Evolutionary conservation across 2,888 invertebrate species (phyloP), one percentile per base, ranked within the genome.

Genomic region (Disparrhopalites patrizii): DNA sequence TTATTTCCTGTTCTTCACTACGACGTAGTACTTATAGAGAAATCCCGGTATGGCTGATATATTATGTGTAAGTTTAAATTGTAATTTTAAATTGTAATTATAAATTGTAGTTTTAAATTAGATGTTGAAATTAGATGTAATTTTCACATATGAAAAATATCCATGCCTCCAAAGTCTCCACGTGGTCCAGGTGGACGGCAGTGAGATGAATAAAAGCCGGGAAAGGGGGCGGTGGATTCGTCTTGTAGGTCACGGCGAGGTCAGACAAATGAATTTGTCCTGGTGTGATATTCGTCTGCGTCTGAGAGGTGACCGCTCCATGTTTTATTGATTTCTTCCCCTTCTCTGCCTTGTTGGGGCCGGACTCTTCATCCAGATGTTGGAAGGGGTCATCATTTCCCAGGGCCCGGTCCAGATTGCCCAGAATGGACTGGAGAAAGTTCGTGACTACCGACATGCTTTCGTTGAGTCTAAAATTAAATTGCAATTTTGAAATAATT

Each of bases 141-240:
- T n/a, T n/a, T n/a, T n/a, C n/a, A n/a, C n/a, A n/a, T n/a, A n/a
- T n/a, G n/a, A n/a, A n/a, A n/a, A n/a, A n/a, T n/a, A n/a, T n/a
- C 18, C n/a, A 4, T 33, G 36, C 56, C 33, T 20, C 3, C 10
- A 60, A 50, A 7, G 18, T 18, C 8, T 25, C n/a, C 1, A 61
- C 13, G 18, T 50, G 15, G 5, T 31, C 33, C 31, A 61, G 30
- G 1, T 50, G 25, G 23, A 61, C 23, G 7, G 33, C 0, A 1
- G 43, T 28, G 10, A 61, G 23, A 43, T 18, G 7, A 2, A 23
- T 15, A 20, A 61, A 50, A 1, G 61, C 50, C 4, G 47, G n/a
- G 13, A 50, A 61, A 31, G 61, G 61, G 7, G 61, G 61, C 3
- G 40, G 30, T 28, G 61, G 61, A 7, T 61, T 56, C 15, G 13